Base-by-base conservation (phyloP, 2,888 invertebrate genomes). In the Empis livida region DNA sequence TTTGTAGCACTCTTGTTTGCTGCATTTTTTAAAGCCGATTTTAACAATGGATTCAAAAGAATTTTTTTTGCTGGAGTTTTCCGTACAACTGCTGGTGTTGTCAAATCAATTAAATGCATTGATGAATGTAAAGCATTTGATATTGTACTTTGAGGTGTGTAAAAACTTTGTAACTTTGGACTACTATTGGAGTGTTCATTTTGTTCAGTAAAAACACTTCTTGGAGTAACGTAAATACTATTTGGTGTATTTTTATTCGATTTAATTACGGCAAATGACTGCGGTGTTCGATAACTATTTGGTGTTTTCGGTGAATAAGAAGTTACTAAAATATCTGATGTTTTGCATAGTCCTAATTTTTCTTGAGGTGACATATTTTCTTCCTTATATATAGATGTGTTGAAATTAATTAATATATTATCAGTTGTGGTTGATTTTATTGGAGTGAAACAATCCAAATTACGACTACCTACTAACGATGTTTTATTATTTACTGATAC, bases 21-120 rank as follows among this genome's bases (percentile, higher is more conserved):
- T 10, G 50, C 48, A 39, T 52, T 48, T 32, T 44, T 48, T 9
- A 48, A 35, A 14, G 44, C 47, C 10, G 47, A 48, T 32, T 43
- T 39, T 13, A 48, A 48, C 3, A 42, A 20, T 27, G 44, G 42
- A 14, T 27, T 44, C 32, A 13, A 2, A 2, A 16, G n/a, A 14
- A n/a, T 23, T 15, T 27, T 41, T 32, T 44, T 43, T 2, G 32
- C 3, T 13, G 43, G 40, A 23, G 35, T 44, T 13, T 38, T 6
- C 17, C 20, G 10, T 13, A 4, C 3, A 17, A 17, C n/a, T 14
- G 41, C 41, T 2, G 67, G 67, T 13, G 67, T 66, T 9, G 64
- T 66, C 20, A 65, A 54, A 52, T 67, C 67, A 42, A 67, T 60
- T 23, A 67, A 50, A 57, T 57, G 59, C 67, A 67, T 67, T 3